These are phyloP conservation scores for Carduelis carduelis DNA, from an alignment of 2,797 vertebrate genomes.

Conservation along the genomic window DNA sequence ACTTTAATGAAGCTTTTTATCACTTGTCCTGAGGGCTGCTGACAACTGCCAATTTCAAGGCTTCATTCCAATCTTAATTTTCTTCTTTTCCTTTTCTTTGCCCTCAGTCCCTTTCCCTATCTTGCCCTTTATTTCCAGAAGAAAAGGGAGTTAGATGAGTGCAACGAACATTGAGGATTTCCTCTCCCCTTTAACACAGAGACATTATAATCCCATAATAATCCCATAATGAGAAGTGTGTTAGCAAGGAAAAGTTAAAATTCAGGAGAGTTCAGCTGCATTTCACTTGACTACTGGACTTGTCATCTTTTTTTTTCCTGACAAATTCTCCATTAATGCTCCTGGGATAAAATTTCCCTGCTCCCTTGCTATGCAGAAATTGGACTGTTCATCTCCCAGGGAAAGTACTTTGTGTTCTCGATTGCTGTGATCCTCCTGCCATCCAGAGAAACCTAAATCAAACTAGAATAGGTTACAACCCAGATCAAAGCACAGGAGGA, in stretches of 20 bases:
- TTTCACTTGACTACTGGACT: not conserved
- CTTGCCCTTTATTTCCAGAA: not conserved
- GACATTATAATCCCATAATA: not conserved
- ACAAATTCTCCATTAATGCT: not conserved
- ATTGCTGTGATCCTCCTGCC: not conserved
- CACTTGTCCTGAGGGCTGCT: slow-evolving; percentile 51
- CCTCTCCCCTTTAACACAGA: not conserved
- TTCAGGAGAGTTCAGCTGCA: not conserved
- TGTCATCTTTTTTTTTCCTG: not conserved
- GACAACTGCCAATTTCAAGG: slow-evolving; percentile 45
- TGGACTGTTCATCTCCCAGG: not conserved
- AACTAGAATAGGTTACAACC: not conserved
- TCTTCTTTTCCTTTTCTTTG: not conserved
- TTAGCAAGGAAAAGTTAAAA: not conserved
- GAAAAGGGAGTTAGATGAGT: not conserved
- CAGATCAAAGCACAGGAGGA: not conserved
- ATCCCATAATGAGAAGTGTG: not conserved
- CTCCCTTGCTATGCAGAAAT: not conserved
- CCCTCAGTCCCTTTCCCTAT: too few species aligned
- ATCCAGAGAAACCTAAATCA: not conserved
- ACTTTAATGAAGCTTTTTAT: slow-evolving; percentile 61
- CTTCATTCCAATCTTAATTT: not conserved
- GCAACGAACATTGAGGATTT: rapidly evolving
- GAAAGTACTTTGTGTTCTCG: not conserved
- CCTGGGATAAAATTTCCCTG: not conserved